Percentiles rank a stretch among this genome's conserved stretches.
These are phyloP conservation scores for Drosophila arizonae DNA, from an alignment of 1,140 invertebrate genomes.

Conservation along the genomic window DNA sequence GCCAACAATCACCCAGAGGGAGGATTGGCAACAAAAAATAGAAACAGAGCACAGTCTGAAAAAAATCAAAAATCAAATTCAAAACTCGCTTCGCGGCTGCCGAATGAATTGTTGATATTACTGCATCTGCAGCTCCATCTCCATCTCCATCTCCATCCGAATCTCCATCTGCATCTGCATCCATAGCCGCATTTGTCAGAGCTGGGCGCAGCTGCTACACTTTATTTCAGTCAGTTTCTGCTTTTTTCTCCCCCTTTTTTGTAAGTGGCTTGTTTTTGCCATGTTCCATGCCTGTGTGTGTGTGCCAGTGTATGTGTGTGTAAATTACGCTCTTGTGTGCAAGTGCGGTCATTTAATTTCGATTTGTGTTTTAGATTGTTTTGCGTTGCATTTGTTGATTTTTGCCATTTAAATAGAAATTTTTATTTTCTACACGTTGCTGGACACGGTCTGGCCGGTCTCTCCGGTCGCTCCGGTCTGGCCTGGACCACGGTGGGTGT, in stretches of 20 bases:
- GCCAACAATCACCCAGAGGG: slow-evolving; percentile 33
- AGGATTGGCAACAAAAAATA: slow-evolving; percentile 1
- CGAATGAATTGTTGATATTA: slow-evolving; percentile 76
- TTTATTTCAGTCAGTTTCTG: slow-evolving; percentile 76
- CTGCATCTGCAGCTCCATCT: slow-evolving; percentile 23
- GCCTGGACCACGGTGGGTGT: slow-evolving; percentile 1
- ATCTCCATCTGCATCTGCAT: slow-evolving; percentile 18
- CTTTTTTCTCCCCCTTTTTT: slow-evolving; percentile 10
- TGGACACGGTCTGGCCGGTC: slow-evolving; percentile 48
- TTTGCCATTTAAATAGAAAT: slow-evolving; percentile 82
- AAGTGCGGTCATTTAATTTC: slow-evolving; percentile 82
- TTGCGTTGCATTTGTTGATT: slow-evolving; percentile 81
- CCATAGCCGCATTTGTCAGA: slow-evolving; percentile 38
- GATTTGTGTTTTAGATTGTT: slow-evolving; percentile 82
- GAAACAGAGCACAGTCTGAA: not conserved
- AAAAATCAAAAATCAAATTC: slow-evolving; percentile 62
- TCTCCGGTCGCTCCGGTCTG: too few relatives aligned
- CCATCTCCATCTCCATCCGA: slow-evolving; percentile 22
- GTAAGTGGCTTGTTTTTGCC: slow-evolving; percentile 77
- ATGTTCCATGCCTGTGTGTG: slow-evolving; percentile 51
- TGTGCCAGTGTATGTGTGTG: slow-evolving; percentile 37
- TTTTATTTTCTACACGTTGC: slow-evolving; percentile 79
- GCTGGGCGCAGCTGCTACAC: slow-evolving; percentile 72
- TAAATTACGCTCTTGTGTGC: slow-evolving; percentile 72
- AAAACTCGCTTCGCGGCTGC: slow-evolving; percentile 53